phyloP scores from a whole-genome alignment of 2,888 invertebrate species.

The Antheraea yamamai region DNA sequence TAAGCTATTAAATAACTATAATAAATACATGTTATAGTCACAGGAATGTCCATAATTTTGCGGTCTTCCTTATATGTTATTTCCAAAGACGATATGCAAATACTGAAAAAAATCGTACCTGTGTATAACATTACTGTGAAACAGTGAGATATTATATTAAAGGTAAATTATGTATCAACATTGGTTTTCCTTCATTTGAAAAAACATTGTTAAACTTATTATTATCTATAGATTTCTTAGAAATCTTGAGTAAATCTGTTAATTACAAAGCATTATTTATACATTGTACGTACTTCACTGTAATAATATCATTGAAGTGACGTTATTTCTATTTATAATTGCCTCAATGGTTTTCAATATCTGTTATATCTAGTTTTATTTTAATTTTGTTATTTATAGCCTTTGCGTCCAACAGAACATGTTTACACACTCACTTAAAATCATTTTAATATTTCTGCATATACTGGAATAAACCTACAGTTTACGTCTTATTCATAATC shows the following conservation, averaged over 20 bases:
- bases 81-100: constrained; percentile 10
- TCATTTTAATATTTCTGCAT: no score
- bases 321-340: constrained; percentile 21
- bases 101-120: constrained; percentile 14
- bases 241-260: constrained; percentile 23
- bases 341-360: background rate
- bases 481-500: no score
- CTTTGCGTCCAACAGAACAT: no score
- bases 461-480: no score
- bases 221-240: constrained; percentile 25
- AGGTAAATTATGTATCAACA: constrained; percentile 27
- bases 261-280: background rate
- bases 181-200: constrained; percentile 34
- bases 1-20: background rate
- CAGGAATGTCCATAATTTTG: constrained; percentile 10
- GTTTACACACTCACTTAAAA: no score
- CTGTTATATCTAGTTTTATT: background rate
- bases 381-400: no score
- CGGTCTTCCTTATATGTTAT: background rate
- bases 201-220: constrained; percentile 25
- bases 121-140: constrained; percentile 16
- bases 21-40: background rate
- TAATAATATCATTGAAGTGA: constrained; percentile 29
- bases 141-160: constrained; percentile 20
- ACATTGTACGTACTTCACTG: constrained; percentile 14